Conservation (phyloP, 2,797 vertebrate genomes). For the Chaunax sp. region DNA sequence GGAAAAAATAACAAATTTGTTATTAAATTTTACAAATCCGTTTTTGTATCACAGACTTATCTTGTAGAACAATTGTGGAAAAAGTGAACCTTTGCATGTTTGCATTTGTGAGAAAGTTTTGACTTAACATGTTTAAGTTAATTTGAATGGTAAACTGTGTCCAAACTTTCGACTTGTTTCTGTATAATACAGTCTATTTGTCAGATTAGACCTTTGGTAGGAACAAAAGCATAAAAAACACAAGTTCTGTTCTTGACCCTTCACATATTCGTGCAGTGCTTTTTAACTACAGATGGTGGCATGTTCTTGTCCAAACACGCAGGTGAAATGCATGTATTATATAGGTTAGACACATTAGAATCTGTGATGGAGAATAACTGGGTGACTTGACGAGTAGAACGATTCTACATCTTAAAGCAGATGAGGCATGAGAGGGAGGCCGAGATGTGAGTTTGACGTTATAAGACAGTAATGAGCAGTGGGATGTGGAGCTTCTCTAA, state of each 20-base stretch:
- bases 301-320: not conserved
- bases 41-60: too few species aligned
- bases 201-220: not conserved
- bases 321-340: not conserved
- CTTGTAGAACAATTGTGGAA: too few species aligned
- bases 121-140: too few species aligned
- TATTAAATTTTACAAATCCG: too few species aligned
- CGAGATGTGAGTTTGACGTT: constrained; percentile 2
- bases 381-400: not conserved
- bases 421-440: constrained; percentile 7
- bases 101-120: too few species aligned
- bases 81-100: too few species aligned
- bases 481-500: constrained; percentile 14
- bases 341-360: not conserved
- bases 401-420: constrained; percentile 14
- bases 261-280: not conserved
- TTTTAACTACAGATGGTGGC: not conserved
- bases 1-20: too few species aligned
- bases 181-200: not conserved
- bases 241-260: not conserved
- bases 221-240: not conserved
- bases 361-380: not conserved
- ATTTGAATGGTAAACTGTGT: too few species aligned
- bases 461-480: constrained; percentile 8
- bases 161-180: too few species aligned